Percentiles rank a stretch among this genome's conserved stretches.
Conservation (phyloP, 2,113 vertebrate species). For the Chitala chitala region DNA sequence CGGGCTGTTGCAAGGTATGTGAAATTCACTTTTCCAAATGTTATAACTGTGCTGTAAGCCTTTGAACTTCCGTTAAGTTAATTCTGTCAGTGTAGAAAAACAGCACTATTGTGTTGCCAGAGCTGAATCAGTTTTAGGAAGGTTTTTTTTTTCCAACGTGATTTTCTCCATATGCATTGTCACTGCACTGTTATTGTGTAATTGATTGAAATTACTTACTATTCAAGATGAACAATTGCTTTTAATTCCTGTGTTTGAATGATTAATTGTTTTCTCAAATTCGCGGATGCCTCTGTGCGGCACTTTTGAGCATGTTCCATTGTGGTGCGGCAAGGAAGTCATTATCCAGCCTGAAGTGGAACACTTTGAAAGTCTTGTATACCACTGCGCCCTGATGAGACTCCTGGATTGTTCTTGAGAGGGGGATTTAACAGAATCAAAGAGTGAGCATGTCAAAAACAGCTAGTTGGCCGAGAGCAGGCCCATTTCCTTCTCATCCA, state of each 20-base stretch:
- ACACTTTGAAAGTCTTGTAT: background rate
- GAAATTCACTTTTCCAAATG: conserved; percentile 1
- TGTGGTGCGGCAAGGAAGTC: background rate
- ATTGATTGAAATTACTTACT: background rate
- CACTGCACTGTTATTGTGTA: background rate
- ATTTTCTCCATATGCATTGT: too few relatives aligned
- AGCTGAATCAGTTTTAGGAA: background rate
- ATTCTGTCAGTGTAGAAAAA: background rate
- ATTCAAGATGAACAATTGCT: background rate
- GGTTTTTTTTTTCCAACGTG: too few relatives aligned
- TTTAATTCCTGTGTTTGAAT: background rate
- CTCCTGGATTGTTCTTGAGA: background rate
- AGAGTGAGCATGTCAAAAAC: background rate
- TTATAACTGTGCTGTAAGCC: background rate
- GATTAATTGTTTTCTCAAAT: background rate
- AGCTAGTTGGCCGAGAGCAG: too few relatives aligned
- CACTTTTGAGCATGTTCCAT: background rate
- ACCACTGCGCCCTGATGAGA: background rate
- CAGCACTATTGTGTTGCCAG: background rate
- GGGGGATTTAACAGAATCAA: background rate
- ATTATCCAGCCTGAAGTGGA: background rate
- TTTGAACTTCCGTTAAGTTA: background rate
- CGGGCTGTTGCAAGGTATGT: too few relatives aligned
- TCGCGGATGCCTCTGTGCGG: background rate
- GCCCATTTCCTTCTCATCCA: background rate